Percentiles rank a stretch among this genome's conserved stretches.
Evolutionary conservation across 2,888 invertebrate species (phyloP).

Genomic region (Eupithecia vulgata): DNA sequence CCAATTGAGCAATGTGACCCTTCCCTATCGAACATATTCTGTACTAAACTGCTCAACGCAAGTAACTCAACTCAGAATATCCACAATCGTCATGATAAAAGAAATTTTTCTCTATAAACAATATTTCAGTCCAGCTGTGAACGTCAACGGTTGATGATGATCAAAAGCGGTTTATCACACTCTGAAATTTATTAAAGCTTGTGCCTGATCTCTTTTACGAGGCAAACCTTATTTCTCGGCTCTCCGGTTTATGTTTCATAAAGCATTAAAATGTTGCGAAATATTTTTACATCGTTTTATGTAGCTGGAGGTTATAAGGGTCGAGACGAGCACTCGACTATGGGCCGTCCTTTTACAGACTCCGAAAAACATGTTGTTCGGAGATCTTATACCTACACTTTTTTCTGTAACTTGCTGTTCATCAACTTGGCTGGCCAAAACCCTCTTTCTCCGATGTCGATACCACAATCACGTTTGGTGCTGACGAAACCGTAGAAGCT

Average conservation of each 20-base stretch:
- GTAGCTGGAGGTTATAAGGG: neutral
- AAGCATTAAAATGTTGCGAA: conserved; percentile 16
- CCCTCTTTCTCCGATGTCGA: neutral
- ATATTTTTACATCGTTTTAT: conserved; percentile 9
- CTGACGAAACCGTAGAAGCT: neutral
- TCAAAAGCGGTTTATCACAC: conserved; percentile 28
- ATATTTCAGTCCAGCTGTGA: neutral
- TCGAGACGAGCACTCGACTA: neutral
- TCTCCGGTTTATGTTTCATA: conserved; percentile 27
- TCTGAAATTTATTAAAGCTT: conserved; percentile 39
- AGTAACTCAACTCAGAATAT: too few relatives aligned
- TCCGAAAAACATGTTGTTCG: neutral
- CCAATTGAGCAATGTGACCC: too few relatives aligned
- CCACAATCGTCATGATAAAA: neutral
- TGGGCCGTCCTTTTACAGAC: neutral
- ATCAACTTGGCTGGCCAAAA: neutral
- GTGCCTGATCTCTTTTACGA: conserved; percentile 38
- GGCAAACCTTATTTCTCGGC: conserved; percentile 30
- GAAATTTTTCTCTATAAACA: neutral
- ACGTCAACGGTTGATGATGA: conserved; percentile 2
- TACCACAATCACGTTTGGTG: neutral
- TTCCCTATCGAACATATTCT: too few relatives aligned
- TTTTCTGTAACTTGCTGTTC: neutral
- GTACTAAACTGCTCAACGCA: too few relatives aligned
- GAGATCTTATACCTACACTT: neutral